A percentile compares a stretch with the other conserved stretches of the same genome.
These are phyloP conservation scores for Cotesia typhae DNA, from an alignment of 1,140 invertebrate species.

Conservation along the genomic window DNA sequence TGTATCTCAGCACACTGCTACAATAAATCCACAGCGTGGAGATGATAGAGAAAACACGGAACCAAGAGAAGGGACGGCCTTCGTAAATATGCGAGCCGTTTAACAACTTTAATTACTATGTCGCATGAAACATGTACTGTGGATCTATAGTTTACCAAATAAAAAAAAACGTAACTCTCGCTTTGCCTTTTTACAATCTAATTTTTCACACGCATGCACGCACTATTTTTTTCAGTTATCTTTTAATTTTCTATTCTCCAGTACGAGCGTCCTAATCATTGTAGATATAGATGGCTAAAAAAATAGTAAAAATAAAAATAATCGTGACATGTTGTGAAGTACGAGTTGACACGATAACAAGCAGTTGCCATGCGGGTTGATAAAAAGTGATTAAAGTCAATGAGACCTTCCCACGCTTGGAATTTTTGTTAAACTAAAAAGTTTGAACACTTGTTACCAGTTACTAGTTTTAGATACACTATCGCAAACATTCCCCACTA, in stretches of 20 bases:
- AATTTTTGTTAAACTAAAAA: background rate
- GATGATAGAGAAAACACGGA: background rate
- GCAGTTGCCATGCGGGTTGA: constrained; percentile 10
- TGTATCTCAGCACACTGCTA: background rate
- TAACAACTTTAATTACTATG: constrained; percentile 10
- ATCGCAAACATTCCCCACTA: no score
- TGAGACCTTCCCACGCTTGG: constrained; percentile 1
- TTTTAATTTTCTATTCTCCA: no score
- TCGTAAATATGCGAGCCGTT: constrained; percentile 9
- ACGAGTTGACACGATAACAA: constrained; percentile 5
- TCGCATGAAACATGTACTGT: background rate
- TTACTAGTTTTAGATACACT: background rate
- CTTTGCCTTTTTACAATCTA: no score
- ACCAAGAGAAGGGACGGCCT: constrained; percentile 1
- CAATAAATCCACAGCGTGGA: background rate
- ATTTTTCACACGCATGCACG: no score
- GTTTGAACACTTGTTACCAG: background rate
- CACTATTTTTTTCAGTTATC: no score
- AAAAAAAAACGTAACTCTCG: background rate
- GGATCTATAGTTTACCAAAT: background rate
- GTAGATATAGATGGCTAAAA: background rate
- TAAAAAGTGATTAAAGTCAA: constrained; percentile 6
- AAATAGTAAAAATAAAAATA: background rate
- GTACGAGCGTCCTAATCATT: no score
- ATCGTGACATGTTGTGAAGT: background rate